Conservation (phyloP, 1,140 invertebrate species). For the Heliothis virescens region DNA sequence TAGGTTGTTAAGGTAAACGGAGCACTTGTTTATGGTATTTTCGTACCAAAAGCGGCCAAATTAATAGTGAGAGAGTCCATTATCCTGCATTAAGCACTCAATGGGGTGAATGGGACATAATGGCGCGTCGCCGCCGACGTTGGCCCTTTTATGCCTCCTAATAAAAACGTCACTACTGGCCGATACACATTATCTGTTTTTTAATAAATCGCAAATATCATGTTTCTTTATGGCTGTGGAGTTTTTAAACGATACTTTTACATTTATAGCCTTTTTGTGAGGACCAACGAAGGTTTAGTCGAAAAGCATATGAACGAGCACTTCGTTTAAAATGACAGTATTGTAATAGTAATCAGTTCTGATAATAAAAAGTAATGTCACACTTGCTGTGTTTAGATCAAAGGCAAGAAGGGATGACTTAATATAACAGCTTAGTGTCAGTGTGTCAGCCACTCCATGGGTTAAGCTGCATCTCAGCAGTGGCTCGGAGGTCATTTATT, state of each 20-base stretch:
- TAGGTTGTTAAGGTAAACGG: slow-evolving; percentile 44
- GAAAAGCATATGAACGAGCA: too few relatives aligned
- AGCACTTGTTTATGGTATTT: slow-evolving; percentile 56
- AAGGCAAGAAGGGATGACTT: background rate
- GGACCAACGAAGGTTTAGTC: too few relatives aligned
- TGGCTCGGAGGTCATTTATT: slow-evolving; percentile 19
- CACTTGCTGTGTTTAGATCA: background rate
- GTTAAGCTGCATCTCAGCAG: background rate
- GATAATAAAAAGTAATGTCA: too few relatives aligned
- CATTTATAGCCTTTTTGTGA: too few relatives aligned
- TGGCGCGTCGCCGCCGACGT: slow-evolving; percentile 57
- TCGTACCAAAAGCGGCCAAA: slow-evolving; percentile 66
- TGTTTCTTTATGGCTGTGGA: background rate
- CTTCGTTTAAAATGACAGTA: too few relatives aligned
- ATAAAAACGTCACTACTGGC: slow-evolving; percentile 69
- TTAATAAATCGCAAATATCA: slow-evolving; percentile 37
- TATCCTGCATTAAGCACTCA: slow-evolving; percentile 77
- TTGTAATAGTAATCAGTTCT: too few relatives aligned
- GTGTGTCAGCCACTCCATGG: background rate
- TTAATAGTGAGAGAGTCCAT: slow-evolving; percentile 74
- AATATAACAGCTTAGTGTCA: background rate
- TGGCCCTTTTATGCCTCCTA: slow-evolving; percentile 63
- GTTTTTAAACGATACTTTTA: background rate
- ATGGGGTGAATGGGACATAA: slow-evolving; percentile 66
- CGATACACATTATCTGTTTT: slow-evolving; percentile 62